Base-by-base conservation (phyloP, 2,113 vertebrate species). In the Gymnorhina tibicen region DNA sequence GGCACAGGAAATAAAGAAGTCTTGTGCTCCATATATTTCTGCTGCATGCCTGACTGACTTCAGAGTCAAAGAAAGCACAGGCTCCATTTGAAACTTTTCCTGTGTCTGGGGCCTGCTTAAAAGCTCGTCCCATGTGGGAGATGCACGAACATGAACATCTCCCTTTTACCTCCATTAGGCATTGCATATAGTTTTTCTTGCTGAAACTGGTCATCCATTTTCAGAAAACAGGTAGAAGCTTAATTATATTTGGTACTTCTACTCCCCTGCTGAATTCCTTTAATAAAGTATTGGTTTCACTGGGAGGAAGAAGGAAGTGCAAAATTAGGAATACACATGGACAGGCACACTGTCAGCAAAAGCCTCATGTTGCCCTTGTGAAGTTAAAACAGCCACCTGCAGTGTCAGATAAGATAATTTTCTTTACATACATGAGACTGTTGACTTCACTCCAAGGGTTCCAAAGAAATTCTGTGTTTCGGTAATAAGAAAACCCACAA, bases 1-100 rank as follows among this genome's bases (percentile, higher is more conserved):
- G 83, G 75, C 85, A 79, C 78, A 93, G 92, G 87, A 94, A 97
- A 87, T 79, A 82, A 73, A 28, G 32, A 94, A 68, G 26, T 28
- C 62, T 83, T 58, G 62, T 79, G 67, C 62, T 83, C 35, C 13
- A 62, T 82, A 23, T 83, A 96, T 85, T 94, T 83, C 70, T 94
- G 7, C 32, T 91, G 32, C 85, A 94, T 91, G 87, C 87, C 46
- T 90, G 75, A 60, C 35, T 93, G 90, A 89, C 74, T 85, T 91
- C 33, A 68, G 77, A 81, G 59, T 42, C 62, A 84, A 84, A 89
- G 46, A 73, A 89, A 96, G 50, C 20, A 86, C 23, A 89, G 37
- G 23, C 59, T 89, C 13, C 37, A 59, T 85, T 56, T 79, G 35
- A 85, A 93, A 90, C 21, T 69, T 76, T 76, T 87, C 49, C 32